Evolutionary conservation across 2,888 invertebrate species (phyloP).

Genomic region (Campoletis raptor): DNA sequence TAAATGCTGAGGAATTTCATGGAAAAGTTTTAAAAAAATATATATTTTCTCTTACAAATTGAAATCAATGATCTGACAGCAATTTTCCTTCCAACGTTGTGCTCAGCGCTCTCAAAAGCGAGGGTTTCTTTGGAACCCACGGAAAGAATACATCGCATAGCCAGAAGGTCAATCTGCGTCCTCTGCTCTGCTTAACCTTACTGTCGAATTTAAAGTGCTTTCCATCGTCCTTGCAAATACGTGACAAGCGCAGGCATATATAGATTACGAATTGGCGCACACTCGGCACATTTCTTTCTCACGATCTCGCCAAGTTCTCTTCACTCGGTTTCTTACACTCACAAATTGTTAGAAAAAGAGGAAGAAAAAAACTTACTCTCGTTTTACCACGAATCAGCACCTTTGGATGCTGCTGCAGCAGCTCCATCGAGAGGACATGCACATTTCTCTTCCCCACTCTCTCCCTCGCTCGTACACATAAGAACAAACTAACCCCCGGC

Average conservation of each 20-base stretch:
- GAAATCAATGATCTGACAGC: neutral
- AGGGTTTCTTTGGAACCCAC: neutral
- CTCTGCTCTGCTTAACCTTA: neutral
- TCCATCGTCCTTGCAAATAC: slow-evolving; percentile 68
- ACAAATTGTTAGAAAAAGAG: neutral
- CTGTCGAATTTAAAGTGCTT: slow-evolving; percentile 51
- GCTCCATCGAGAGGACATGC: slow-evolving; percentile 47
- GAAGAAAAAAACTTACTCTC: slow-evolving; percentile 2
- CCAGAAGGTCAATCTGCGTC: neutral
- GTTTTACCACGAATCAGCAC: slow-evolving; percentile 50
- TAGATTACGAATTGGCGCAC: slow-evolving; percentile 44
- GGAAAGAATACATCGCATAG: slow-evolving; percentile 10
- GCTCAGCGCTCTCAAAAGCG: neutral
- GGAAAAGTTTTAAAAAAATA: neutral
- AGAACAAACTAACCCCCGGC: slow-evolving; percentile 63
- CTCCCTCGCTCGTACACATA: slow-evolving; percentile 15
- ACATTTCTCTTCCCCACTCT: slow-evolving; percentile 58
- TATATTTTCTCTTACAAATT: neutral
- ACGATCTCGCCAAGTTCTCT: slow-evolving; percentile 26
- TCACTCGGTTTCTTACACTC: slow-evolving; percentile 40
- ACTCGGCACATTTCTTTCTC: slow-evolving; percentile 48
- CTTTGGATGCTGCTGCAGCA: slow-evolving; percentile 46
- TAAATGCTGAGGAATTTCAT: neutral
- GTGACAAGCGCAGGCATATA: slow-evolving; percentile 58
- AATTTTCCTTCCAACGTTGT: neutral